A percentile compares a stretch with the other conserved stretches of the same genome.
These are phyloP conservation scores for Heliconius ismenius DNA, from an alignment of 2,888 invertebrate species.

Conservation along the genomic window DNA sequence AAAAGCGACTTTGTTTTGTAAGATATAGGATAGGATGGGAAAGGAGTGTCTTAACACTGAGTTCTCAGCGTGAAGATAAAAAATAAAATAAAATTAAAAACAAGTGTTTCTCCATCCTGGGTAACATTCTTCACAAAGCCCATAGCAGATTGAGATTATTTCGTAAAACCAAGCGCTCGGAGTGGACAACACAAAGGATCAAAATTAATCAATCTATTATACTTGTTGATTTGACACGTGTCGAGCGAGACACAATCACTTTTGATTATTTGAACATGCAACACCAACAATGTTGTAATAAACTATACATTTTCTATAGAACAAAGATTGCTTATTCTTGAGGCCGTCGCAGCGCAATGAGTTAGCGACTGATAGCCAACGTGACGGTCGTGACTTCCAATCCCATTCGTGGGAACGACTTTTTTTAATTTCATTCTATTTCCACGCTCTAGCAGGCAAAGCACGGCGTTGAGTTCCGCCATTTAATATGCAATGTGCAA, in stretches of 20 bases:
- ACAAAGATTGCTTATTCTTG: not conserved
- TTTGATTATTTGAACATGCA: slow-evolving; percentile 23
- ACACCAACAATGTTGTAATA: slow-evolving; percentile 3
- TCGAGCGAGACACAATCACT: slow-evolving; percentile 27
- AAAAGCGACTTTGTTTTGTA: too few species aligned
- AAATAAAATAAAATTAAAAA: too few species aligned
- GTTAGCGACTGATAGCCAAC: too few species aligned
- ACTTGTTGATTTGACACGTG: slow-evolving; percentile 27
- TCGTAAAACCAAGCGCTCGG: not conserved
- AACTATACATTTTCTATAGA: slow-evolving; percentile 7
- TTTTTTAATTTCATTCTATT: too few species aligned
- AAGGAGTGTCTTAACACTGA: too few species aligned
- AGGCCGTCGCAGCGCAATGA: not conserved
- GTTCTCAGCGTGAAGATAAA: too few species aligned
- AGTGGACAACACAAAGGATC: slow-evolving; percentile 27
- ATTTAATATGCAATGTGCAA: too few species aligned
- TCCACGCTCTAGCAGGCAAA: too few species aligned
- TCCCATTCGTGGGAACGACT: not conserved
- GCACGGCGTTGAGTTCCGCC: too few species aligned
- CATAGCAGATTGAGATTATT: slow-evolving; percentile 13
- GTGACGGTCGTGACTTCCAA: not conserved
- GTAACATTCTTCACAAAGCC: not conserved
- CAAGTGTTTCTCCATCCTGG: too few species aligned
- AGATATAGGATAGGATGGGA: too few species aligned
- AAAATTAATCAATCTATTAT: slow-evolving; percentile 28